phyloP scores from a whole-genome alignment of 2,113 vertebrate genomes.

The Phasianus colchicus region DNA sequence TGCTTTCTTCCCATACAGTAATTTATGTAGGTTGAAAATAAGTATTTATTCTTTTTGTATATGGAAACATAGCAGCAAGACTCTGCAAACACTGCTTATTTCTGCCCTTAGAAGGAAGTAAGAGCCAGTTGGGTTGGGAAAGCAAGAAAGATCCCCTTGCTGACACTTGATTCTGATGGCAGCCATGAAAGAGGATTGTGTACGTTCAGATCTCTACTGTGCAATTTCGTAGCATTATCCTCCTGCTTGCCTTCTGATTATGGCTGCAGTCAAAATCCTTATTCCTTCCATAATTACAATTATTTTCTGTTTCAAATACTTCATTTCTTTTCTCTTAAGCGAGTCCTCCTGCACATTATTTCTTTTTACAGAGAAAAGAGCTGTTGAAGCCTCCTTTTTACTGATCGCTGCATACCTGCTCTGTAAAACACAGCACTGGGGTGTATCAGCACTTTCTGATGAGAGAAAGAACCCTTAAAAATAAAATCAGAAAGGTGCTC shows the following conservation, averaged over 20 bases:
- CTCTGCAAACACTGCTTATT: not conserved
- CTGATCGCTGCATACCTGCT: not conserved
- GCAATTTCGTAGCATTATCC: not conserved
- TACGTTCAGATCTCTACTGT: not conserved
- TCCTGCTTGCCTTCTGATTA: not conserved
- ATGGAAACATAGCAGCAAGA: not conserved
- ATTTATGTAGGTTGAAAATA: not conserved
- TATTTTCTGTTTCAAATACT: not conserved
- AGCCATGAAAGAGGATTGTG: not conserved
- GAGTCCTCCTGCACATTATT: not conserved
- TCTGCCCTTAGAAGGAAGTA: not conserved
- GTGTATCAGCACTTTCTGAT: not conserved
- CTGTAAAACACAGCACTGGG: not conserved
- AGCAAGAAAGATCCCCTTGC: not conserved
- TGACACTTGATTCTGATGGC: not conserved
- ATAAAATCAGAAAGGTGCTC: not conserved
- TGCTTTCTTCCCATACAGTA: not conserved
- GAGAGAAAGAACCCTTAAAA: not conserved
- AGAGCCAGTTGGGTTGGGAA: not conserved
- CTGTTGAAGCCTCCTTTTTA: not conserved
- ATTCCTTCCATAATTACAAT: not conserved
- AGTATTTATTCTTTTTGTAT: slow-evolving; percentile 1
- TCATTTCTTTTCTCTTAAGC: not conserved
- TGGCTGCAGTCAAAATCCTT: not conserved
- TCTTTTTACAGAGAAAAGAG: not conserved